Evolutionary conservation across 1,140 invertebrate species (phyloP), one percentile per base, ranked within the genome.

Genomic region (Atta colombica): DNA sequence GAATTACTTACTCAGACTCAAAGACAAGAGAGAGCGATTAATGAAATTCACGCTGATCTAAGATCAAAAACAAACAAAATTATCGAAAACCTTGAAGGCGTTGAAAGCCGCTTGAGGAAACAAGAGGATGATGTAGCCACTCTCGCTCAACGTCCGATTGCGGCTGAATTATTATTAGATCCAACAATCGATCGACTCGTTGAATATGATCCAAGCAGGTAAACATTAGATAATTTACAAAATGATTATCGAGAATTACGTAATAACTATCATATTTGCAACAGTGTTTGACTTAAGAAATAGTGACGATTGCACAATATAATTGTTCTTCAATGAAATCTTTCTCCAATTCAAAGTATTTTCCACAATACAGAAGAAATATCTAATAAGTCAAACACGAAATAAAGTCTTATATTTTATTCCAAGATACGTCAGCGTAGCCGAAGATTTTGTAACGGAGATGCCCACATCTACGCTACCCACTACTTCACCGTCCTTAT

Each of bases 1-100:
- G 97, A 98, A 87, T 95, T 98, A 1, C 94, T 98, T 0, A 98
- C 97, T 3, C 98, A 98, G 94, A 98, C 98, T 0, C 97, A 98
- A 91, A 95, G 98, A 25, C 98, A 98, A 92, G 98, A 98, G 92
- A 96, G 98, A 18, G 98, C 98, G 12, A 98, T 98, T 88, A 98
- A 96, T 60, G 97, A 98, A 94, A 98, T 98, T 77, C 98, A 98
- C 93, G 97, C 97, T 39, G 98, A 98, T 94, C 94, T 98, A 8
- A 96, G 97, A 82, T 94, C 96, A 0, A 98, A 98, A 94, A 97
- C 98, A 0, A 98, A 98, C 93, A 97, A 98, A 87, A 98, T 98
- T 69, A 98, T 98, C 28, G 97, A 98, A 84, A 98, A 98, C 93
- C 95, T 98, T 78, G 97, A 98, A 92, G 97, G 98, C 94, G 98